Base-by-base conservation (phyloP, 2,113 vertebrate genomes). In the Chionodraco myersi region DNA sequence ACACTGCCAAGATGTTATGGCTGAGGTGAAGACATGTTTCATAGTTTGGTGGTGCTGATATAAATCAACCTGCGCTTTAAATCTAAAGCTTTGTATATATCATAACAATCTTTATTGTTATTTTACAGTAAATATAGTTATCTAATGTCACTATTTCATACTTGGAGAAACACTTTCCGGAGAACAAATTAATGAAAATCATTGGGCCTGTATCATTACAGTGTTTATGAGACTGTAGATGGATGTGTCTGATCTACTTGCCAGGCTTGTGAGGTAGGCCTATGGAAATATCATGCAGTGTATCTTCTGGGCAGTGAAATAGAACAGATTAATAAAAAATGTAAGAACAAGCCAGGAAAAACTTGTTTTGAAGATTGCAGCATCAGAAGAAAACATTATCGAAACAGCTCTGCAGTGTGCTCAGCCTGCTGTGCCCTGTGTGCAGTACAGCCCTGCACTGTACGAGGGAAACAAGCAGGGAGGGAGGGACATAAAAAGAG, bases 1-100 rank as follows among this genome's bases (percentile, higher is more conserved):
- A 83, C 62, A 26, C 67, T 26, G 77, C 77, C 57, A 78, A 49
- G 68, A 79, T 75, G 73, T 47, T 68, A 56, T 62, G 49, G 48
- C 71, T 53, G 53, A 83, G 78, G 58, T 65, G 52, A 18, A 65
- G 23, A 52, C 44, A 36, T 12, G n/a, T 54, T 58, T 63, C 16
- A 53, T 36, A 34, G 10, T 14, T 76, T 44, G 34, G 10, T 64
- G n/a, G 14, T 41, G 14, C 64, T 47, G 36, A 68, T 18, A 36
- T 60, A 70, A 72, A 67, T 68, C 48, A 59, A 41, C 41, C 3
- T 21, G 14, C 4, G 26, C 48, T 52, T 72, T 18, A 48, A 65
- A 62, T 36, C 16, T 48, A 63, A 21, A 30, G 8, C 30, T 53
- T 34, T 34, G 10, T 36, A 14, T 9, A 45, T 59, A 41, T 23